These are phyloP conservation scores for Riptortus pedestris DNA, from an alignment of 1,140 invertebrate genomes.

Conservation along the genomic window DNA sequence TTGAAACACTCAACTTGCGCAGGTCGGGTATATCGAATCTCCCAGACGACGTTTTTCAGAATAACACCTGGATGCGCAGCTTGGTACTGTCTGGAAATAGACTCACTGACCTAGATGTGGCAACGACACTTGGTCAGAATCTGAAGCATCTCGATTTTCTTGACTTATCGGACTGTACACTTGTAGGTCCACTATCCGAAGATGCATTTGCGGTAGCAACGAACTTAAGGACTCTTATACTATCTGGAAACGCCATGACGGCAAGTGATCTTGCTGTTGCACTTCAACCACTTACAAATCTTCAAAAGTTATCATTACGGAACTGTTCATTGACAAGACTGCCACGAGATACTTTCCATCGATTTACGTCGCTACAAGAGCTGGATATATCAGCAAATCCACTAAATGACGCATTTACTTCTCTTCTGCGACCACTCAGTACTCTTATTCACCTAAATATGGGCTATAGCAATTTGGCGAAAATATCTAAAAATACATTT, in stretches of 20 bases:
- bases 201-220: slow-evolving; percentile 57
- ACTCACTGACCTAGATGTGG: slow-evolving; percentile 51
- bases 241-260: slow-evolving; percentile 56
- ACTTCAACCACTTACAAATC: slow-evolving; percentile 50
- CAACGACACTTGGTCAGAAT: slow-evolving; percentile 51
- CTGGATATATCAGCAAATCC: slow-evolving; percentile 32
- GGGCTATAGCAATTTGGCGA: slow-evolving; percentile 57
- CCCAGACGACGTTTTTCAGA: slow-evolving; percentile 52
- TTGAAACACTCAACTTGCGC: slow-evolving; percentile 53
- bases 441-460: slow-evolving; percentile 59
- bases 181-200: slow-evolving; percentile 52
- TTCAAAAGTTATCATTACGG: slow-evolving; percentile 54
- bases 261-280: slow-evolving; percentile 53
- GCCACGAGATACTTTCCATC: slow-evolving; percentile 51
- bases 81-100: slow-evolving; percentile 55
- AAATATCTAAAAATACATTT: slow-evolving; percentile 54
- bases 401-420: slow-evolving; percentile 54
- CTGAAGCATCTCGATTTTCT: slow-evolving; percentile 53
- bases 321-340: slow-evolving; percentile 52
- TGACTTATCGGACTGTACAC: slow-evolving; percentile 56
- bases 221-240: slow-evolving; percentile 50
- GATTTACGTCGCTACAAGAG: slow-evolving; percentile 46
- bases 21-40: slow-evolving; percentile 49
- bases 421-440: slow-evolving; percentile 51
- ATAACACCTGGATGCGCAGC: slow-evolving; percentile 52